Percentiles rank a stretch among this genome's conserved stretches.
Conservation (phyloP, 2,113 vertebrate species). For the Cryptotis parvus region DNA sequence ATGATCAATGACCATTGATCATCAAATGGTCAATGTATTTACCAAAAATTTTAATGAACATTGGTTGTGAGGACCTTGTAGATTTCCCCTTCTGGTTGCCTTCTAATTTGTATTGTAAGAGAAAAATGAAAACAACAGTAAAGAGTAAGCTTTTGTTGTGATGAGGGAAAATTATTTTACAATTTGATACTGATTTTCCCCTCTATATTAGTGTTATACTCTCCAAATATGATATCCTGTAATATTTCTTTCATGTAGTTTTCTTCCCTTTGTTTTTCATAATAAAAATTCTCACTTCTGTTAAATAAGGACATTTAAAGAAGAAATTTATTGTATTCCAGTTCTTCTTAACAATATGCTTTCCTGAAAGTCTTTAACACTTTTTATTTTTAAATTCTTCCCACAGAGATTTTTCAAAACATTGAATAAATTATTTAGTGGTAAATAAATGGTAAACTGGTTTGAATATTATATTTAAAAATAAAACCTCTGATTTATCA, state of each 20-base stretch:
- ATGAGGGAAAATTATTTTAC: not conserved
- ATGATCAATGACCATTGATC: too few relatives aligned
- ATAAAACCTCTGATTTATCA: not conserved
- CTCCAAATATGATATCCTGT: constrained; percentile 29
- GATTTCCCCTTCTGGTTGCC: not conserved
- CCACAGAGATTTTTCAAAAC: too few relatives aligned
- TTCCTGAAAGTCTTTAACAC: not conserved
- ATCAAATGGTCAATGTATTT: constrained; percentile 39
- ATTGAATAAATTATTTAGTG: too few relatives aligned
- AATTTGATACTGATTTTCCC: constrained; percentile 22
- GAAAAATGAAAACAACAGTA: constrained; percentile 41
- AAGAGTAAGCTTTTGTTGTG: constrained; percentile 21
- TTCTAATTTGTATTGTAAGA: constrained; percentile 42
- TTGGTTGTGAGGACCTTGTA: constrained; percentile 5
- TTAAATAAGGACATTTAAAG: not conserved
- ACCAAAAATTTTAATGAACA: not conserved
- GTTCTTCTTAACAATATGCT: not conserved
- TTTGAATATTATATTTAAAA: constrained; percentile 2
- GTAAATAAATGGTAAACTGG: not conserved
- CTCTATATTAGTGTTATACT: constrained; percentile 18
- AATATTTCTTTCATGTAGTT: not conserved
- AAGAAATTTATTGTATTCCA: not conserved
- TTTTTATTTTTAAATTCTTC: too few relatives aligned
- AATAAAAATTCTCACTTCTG: not conserved
- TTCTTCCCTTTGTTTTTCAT: not conserved